These are phyloP conservation scores for Capromys pilorides DNA, from an alignment of 2,797 vertebrate species.

Conservation along the genomic window DNA sequence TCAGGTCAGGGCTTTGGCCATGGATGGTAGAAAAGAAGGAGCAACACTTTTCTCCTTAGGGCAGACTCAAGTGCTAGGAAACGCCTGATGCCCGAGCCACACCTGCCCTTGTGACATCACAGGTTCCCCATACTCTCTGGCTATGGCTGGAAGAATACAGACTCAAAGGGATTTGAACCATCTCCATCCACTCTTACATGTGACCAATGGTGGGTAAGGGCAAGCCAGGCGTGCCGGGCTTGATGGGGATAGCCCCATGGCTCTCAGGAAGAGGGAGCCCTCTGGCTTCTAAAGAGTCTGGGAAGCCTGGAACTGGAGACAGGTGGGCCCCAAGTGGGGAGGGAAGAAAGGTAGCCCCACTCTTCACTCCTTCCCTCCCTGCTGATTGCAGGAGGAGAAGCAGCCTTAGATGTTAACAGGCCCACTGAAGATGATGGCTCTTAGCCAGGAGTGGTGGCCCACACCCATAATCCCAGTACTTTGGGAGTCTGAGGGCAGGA, in stretches of 20 bases:
- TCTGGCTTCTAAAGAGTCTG: not conserved
- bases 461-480: not conserved
- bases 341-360: not conserved
- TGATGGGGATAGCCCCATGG: not conserved
- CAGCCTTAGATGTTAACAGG: not conserved
- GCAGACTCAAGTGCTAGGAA: not conserved
- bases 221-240: not conserved
- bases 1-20: not conserved
- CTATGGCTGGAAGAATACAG: not conserved
- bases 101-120: conserved; percentile 71
- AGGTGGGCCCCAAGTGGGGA: not conserved
- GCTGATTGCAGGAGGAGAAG: conserved; percentile 37
- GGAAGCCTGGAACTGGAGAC: not conserved
- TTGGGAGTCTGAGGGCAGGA: not conserved
- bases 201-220: conserved; percentile 67
- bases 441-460: not conserved
- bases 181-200: conserved; percentile 61
- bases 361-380: not conserved
- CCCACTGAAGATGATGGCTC: not conserved
- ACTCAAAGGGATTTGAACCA: conserved; percentile 71
- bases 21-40: not conserved
- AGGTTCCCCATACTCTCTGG: not conserved
- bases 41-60: not conserved
- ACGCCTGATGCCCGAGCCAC: conserved; percentile 38
- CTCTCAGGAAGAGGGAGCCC: not conserved